A percentile compares a stretch with the other conserved stretches of the same genome.
phyloP scores from a whole-genome alignment of 2,113 vertebrate genomes.

The Pimephales promelas region DNA sequence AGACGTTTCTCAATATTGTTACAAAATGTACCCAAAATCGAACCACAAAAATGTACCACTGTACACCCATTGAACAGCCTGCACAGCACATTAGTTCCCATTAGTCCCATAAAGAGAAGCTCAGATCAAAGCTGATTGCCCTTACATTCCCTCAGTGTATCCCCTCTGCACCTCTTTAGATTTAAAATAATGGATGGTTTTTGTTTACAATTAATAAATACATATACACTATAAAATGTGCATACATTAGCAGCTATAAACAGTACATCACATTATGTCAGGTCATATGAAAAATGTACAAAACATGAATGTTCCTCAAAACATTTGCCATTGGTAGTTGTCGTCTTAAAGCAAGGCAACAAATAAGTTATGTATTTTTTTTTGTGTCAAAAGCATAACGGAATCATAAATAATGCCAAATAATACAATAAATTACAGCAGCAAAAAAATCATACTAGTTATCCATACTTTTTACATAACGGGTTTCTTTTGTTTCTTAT shows the following conservation, averaged over 20 bases:
- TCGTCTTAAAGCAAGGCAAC: constrained; percentile 93
- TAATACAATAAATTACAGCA: constrained; percentile 77
- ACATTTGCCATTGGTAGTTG: constrained; percentile 83
- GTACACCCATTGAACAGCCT: constrained; percentile 86
- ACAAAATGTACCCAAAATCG: constrained; percentile 75
- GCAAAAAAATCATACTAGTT: constrained; percentile 85
- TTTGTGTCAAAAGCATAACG: constrained; percentile 65
- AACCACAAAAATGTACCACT: constrained; percentile 72
- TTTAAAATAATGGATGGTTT: constrained; percentile 84
- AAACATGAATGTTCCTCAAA: constrained; percentile 93
- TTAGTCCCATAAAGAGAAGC: constrained; percentile 82
- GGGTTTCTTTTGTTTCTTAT: constrained; percentile 68
- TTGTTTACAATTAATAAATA: constrained; percentile 93
- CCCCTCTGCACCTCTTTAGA: constrained; percentile 63
- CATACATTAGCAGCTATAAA: constrained; percentile 97
- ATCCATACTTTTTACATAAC: constrained; percentile 72
- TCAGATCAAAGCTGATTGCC: constrained; percentile 78
- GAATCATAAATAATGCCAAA: constrained; percentile 66
- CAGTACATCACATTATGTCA: constrained; percentile 95
- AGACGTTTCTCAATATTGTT: constrained; percentile 80
- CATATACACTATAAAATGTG: constrained; percentile 88
- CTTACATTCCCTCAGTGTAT: constrained; percentile 66
- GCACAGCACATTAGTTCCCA: constrained; percentile 80
- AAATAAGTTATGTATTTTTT: constrained; percentile 67
- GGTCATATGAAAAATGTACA: constrained; percentile 98